These are phyloP conservation scores for Atrichornis clamosus DNA, from an alignment of 2,113 vertebrate species.

Conservation along the genomic window DNA sequence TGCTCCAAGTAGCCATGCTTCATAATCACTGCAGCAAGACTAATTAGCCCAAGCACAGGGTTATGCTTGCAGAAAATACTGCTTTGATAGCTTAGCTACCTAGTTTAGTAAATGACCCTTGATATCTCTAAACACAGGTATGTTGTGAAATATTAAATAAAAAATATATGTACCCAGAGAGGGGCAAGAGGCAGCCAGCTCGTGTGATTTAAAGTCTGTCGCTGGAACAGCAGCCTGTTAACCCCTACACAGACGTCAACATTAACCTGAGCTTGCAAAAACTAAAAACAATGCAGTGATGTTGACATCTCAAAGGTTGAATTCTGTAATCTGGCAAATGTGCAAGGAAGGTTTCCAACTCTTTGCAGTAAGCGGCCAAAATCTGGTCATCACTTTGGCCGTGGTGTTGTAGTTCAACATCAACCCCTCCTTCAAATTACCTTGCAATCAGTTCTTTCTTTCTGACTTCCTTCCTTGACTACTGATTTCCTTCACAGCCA, in stretches of 20 bases:
- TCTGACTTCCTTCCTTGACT: not conserved
- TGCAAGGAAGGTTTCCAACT: not conserved
- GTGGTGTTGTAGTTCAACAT: not conserved
- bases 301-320: not conserved
- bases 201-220: not conserved
- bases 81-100: not conserved
- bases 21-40: not conserved
- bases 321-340: not conserved
- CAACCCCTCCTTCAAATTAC: not conserved
- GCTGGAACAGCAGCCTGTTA: not conserved
- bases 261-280: not conserved
- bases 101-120: not conserved
- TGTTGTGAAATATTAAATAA: not conserved
- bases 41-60: not conserved
- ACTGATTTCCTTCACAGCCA: conserved; percentile 18
- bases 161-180: not conserved
- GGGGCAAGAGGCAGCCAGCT: not conserved
- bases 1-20: not conserved
- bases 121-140: not conserved
- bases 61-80: not conserved
- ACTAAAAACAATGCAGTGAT: not conserved
- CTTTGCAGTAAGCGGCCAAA: not conserved
- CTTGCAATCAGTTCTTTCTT: not conserved
- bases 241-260: not conserved
- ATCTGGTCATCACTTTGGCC: not conserved